phyloP scores from a whole-genome alignment of 2,797 vertebrate genomes.

The Ceyx erithaca region DNA sequence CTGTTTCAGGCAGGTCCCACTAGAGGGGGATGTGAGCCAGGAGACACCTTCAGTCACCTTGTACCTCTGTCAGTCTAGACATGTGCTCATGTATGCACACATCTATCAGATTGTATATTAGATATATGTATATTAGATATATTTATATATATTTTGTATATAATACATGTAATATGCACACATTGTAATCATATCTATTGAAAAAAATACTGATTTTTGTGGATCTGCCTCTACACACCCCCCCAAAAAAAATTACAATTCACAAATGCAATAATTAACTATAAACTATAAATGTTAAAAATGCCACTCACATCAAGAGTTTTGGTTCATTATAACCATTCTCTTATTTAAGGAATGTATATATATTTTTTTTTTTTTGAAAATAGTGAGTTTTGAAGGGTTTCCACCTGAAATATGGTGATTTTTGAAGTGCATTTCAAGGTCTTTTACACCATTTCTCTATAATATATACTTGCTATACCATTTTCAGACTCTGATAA shows the following conservation, averaged over 20 bases:
- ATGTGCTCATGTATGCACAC: rapidly evolving
- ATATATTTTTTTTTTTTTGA: too few species aligned
- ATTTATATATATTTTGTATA: too few species aligned
- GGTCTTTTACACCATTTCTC: neutral
- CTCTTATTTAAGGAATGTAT: neutral
- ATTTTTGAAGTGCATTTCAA: neutral
- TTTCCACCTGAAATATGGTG: neutral
- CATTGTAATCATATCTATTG: neutral
- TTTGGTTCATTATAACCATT: neutral
- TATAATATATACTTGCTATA: neutral
- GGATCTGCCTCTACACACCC: neutral
- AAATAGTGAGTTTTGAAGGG: neutral
- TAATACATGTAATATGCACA: too few species aligned
- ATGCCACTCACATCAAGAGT: neutral
- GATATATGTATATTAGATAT: too few species aligned
- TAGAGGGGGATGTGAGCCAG: conserved; percentile 1
- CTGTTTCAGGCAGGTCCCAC: neutral
- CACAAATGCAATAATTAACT: neutral
- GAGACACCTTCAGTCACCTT: neutral
- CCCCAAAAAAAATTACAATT: neutral
- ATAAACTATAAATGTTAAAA: neutral
- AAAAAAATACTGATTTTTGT: neutral
- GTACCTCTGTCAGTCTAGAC: neutral
- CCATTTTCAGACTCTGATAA: neutral
- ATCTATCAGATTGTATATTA: neutral